A percentile compares a stretch with the other conserved stretches of the same genome.
Evolutionary conservation across 2,113 vertebrate species (phyloP).

Genomic region (Pomatostomus ruficeps): DNA sequence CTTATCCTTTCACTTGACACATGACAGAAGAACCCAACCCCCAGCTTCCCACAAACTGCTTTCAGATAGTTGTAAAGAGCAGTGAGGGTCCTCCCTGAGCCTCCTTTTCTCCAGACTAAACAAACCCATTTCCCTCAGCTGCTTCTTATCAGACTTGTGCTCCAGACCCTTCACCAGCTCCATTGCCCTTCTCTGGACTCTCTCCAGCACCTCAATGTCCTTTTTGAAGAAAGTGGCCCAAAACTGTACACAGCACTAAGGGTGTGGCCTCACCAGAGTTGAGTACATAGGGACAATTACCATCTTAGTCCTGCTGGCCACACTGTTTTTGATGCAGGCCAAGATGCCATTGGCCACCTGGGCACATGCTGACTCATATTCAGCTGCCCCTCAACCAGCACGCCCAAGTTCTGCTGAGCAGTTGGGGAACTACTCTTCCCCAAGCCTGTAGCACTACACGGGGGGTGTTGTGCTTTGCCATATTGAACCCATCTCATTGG

Average conservation of each 20-base stretch:
- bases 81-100: neutral
- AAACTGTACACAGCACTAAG: neutral
- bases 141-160: neutral
- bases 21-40: neutral
- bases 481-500: neutral
- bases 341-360: neutral
- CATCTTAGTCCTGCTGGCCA: neutral
- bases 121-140: neutral
- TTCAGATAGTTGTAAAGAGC: neutral
- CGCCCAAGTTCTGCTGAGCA: neutral
- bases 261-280: neutral
- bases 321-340: neutral
- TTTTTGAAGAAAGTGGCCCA: neutral
- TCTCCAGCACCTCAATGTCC: neutral
- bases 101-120: neutral
- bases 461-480: neutral
- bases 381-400: neutral
- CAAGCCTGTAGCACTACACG: no score
- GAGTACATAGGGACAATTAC: neutral
- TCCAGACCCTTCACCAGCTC: neutral
- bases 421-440: neutral
- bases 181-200: neutral
- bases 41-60: neutral
- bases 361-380: neutral
- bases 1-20: neutral